Evolutionary conservation across 2,888 invertebrate species (phyloP).

Genomic region (Hymenopus coronatus): DNA sequence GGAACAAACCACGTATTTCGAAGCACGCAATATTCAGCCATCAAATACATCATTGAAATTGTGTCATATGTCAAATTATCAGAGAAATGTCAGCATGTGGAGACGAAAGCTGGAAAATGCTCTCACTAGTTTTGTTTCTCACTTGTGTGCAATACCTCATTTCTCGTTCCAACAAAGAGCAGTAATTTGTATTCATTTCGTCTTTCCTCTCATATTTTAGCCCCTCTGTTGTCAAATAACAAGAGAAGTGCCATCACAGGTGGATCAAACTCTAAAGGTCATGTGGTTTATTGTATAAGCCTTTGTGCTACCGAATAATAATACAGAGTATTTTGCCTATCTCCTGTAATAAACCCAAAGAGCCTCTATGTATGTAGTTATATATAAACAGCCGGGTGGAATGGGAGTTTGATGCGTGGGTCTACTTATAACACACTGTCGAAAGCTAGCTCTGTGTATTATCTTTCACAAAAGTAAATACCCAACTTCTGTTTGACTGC

Average conservation of each 20-base stretch:
- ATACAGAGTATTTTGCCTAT: too few relatives aligned
- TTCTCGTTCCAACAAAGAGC: neutral
- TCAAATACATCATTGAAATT: neutral
- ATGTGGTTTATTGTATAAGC: neutral
- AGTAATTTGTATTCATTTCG: neutral
- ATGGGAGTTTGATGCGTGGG: too few relatives aligned
- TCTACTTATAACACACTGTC: too few relatives aligned
- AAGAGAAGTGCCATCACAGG: neutral
- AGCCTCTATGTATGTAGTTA: too few relatives aligned
- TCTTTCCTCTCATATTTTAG: neutral
- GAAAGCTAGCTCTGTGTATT: too few relatives aligned
- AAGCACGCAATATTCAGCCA: neutral
- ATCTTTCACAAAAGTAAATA: too few relatives aligned
- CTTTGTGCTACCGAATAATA: too few relatives aligned
- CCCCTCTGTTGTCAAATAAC: neutral
- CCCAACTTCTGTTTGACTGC: too few relatives aligned
- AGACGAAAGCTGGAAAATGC: neutral
- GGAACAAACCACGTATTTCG: neutral
- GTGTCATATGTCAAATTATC: neutral
- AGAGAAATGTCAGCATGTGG: neutral
- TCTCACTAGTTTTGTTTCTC: neutral
- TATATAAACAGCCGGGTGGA: too few relatives aligned
- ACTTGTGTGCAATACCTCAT: neutral
- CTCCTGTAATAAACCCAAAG: too few relatives aligned
- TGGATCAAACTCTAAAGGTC: neutral